phyloP scores from a whole-genome alignment of 2,797 vertebrate genomes.

The Gymnodraco acuticeps region DNA sequence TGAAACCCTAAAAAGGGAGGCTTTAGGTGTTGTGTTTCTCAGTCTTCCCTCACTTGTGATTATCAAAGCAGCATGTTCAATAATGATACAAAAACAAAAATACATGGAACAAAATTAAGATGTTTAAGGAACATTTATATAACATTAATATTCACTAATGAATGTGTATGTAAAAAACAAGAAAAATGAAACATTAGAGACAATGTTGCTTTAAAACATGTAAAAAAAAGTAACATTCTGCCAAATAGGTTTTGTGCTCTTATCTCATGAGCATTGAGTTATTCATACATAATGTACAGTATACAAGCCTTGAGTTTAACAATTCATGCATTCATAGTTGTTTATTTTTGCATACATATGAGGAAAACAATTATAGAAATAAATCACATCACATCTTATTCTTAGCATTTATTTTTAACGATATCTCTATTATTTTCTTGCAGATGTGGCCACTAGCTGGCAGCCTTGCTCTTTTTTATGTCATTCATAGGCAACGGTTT shows the following conservation, averaged over 20 bases:
- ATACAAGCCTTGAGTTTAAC: neutral
- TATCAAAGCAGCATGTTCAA: no score
- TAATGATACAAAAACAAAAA: neutral
- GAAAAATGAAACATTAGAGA: neutral
- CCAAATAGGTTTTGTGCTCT: neutral
- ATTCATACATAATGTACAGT: neutral
- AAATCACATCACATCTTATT: neutral
- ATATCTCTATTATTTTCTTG: neutral
- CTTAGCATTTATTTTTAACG: neutral
- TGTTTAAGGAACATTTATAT: no score
- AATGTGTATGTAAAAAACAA: no score
- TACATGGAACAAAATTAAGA: neutral
- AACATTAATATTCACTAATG: no score
- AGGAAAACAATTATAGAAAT: neutral
- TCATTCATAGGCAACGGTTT: neutral
- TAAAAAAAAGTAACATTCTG: neutral
- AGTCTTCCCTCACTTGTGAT: neutral
- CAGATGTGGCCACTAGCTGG: slow-evolving; percentile 64
- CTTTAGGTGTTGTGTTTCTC: neutral
- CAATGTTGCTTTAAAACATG: neutral
- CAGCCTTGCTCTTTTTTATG: slow-evolving; percentile 53
- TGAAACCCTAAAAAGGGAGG: neutral
- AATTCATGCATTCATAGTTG: no score
- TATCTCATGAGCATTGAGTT: neutral
- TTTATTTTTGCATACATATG: no score